Evolutionary conservation across 1,140 invertebrate species (phyloP).

Genomic region (Brachionus manjavacas): DNA sequence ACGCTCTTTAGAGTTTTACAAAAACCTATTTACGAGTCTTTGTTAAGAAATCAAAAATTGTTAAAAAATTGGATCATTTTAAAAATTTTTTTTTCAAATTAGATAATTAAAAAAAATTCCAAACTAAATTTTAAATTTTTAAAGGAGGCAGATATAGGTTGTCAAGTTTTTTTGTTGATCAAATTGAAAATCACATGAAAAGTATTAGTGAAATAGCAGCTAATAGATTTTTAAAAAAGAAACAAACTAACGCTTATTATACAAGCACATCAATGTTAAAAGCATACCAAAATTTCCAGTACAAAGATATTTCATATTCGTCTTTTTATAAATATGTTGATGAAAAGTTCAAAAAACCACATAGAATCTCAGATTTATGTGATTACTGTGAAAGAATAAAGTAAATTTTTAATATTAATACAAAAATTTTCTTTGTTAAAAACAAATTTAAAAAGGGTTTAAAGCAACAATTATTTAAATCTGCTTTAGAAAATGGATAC

Average conservation of each 20-base stretch:
- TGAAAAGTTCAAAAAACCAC: background rate
- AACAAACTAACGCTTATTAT: constrained; percentile 12
- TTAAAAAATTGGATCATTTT: background rate
- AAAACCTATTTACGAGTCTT: too few species aligned
- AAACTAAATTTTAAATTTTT: background rate
- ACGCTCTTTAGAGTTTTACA: too few species aligned
- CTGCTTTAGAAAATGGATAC: too few species aligned
- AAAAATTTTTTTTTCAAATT: background rate
- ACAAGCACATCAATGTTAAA: background rate
- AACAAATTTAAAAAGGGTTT: too few species aligned
- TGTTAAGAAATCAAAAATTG: too few species aligned
- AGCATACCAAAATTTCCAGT: background rate
- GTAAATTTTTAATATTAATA: background rate
- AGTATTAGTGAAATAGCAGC: background rate
- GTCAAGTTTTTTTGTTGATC: background rate
- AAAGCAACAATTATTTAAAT: too few species aligned
- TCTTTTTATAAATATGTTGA: background rate
- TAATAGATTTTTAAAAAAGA: constrained; percentile 1
- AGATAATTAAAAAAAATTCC: background rate
- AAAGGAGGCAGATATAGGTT: background rate
- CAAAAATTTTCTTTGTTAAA: too few species aligned
- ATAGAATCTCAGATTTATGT: background rate
- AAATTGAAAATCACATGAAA: background rate
- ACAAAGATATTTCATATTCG: background rate
- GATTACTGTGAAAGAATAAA: background rate